These are phyloP conservation scores for Cylindroiulus punctatus DNA, from an alignment of 2,888 invertebrate genomes.

Conservation along the genomic window DNA sequence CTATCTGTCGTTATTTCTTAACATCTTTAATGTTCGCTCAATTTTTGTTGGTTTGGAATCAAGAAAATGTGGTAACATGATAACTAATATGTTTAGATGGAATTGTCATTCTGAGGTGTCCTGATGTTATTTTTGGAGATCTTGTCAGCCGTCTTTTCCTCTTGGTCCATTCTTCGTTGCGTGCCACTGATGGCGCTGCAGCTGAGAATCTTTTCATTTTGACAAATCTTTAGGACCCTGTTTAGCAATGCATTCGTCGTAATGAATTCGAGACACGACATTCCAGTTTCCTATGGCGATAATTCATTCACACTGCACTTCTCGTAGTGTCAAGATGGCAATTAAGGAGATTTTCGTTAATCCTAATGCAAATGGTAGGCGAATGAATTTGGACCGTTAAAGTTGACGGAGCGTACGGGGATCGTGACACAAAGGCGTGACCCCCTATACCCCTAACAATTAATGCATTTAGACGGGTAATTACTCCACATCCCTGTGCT, in stretches of 20 bases:
- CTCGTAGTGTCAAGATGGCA: background rate
- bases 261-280: background rate
- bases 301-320: constrained; percentile 30
- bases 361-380: constrained; percentile 1
- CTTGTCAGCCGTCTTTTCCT: no score
- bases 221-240: background rate
- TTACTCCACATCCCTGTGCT: background rate
- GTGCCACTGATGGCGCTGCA: no score
- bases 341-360: constrained; percentile 12
- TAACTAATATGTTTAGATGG: no score
- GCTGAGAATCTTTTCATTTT: no score
- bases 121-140: no score
- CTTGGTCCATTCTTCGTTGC: no score
- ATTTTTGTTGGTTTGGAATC: no score
- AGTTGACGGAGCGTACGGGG: background rate
- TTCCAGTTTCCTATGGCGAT: background rate
- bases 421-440: background rate
- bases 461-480: background rate
- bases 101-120: no score
- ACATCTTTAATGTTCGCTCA: no score
- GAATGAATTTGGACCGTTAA: background rate
- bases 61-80: no score
- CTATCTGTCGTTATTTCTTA: no score
- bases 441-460: constrained; percentile 2
- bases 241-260: background rate